phyloP scores from a whole-genome alignment of 37 sponge, comb jelly and placozoan species.

The Petrosia ficiformis region DNA sequence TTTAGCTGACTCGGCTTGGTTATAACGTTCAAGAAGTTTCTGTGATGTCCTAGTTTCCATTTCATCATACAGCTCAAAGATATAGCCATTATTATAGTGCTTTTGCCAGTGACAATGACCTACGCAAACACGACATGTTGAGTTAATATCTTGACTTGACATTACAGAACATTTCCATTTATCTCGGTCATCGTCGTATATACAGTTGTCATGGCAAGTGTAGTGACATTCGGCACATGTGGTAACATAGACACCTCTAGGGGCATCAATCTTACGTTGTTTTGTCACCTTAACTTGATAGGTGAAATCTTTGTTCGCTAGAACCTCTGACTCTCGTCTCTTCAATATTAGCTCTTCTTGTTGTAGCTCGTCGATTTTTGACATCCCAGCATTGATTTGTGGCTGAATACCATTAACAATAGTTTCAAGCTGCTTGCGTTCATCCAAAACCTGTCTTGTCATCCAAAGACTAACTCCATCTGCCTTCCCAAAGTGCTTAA shows the following conservation, averaged over 20 bases:
- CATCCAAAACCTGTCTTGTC: conserved; percentile 63
- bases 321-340: conserved; percentile 34
- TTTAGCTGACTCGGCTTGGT: conserved; percentile 32
- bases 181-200: conserved; percentile 40
- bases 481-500: conserved; percentile 16
- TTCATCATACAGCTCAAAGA: conserved; percentile 47
- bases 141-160: conserved; percentile 10
- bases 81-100: conserved; percentile 55
- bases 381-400: conserved; percentile 28
- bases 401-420: conserved; percentile 39
- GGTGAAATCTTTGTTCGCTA: conserved; percentile 54
- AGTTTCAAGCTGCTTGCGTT: conserved; percentile 50
- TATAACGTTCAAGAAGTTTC: conserved; percentile 44
- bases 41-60: conserved; percentile 45
- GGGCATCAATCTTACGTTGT: conserved; percentile 27
- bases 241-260: conserved; percentile 48
- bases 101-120: conserved; percentile 53
- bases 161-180: conserved; percentile 67
- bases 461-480: conserved; percentile 31
- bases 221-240: conserved; percentile 70
- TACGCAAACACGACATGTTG: conserved; percentile 55
- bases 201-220: conserved; percentile 72
- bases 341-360: conserved; percentile 43
- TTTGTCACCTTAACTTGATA: conserved; percentile 36
- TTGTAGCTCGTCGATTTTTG: conserved; percentile 46